Percentiles rank a stretch among this genome's conserved stretches.
Conservation (phyloP, 2,888 invertebrate species). For the Seladonia tumulorum region DNA sequence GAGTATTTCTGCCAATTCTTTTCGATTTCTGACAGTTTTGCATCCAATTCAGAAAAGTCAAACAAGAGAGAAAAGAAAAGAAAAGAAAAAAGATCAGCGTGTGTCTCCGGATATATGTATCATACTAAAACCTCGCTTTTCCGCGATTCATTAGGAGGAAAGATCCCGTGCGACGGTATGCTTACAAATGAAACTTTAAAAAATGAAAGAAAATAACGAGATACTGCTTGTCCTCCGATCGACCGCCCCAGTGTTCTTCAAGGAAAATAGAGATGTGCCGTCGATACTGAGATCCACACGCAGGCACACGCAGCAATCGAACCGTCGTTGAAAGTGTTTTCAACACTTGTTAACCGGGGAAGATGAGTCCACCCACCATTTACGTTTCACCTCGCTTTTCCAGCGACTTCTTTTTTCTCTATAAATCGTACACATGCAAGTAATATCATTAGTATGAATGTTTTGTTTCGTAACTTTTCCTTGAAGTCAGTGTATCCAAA, state of each 20-base stretch:
- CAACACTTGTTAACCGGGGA: constrained; percentile 17
- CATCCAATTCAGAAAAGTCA: constrained; percentile 37
- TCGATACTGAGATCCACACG: constrained; percentile 64
- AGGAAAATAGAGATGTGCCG: constrained; percentile 59
- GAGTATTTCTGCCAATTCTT: constrained; percentile 59
- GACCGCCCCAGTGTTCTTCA: constrained; percentile 30
- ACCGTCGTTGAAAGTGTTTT: constrained; percentile 1
- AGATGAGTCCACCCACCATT: constrained; percentile 27
- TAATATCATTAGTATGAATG: constrained; percentile 24
- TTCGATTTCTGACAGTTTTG: constrained; percentile 35
- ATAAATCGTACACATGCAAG: constrained; percentile 48
- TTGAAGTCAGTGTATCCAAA: constrained; percentile 46
- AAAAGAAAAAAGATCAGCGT: constrained; percentile 6
- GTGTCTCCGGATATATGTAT: constrained; percentile 15
- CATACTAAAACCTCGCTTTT: constrained; percentile 43
- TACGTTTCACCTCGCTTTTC: not conserved
- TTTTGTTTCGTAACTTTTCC: not conserved
- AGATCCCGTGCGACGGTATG: constrained; percentile 21
- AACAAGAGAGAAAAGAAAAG: not conserved
- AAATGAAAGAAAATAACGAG: constrained; percentile 48
- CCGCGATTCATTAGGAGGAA: constrained; percentile 18
- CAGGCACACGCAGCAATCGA: constrained; percentile 59
- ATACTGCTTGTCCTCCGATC: constrained; percentile 39
- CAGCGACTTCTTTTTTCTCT: constrained; percentile 13
- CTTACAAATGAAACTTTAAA: constrained; percentile 64